phyloP scores from a whole-genome alignment of 2,888 invertebrate species.

The Harmothoe impar region DNA sequence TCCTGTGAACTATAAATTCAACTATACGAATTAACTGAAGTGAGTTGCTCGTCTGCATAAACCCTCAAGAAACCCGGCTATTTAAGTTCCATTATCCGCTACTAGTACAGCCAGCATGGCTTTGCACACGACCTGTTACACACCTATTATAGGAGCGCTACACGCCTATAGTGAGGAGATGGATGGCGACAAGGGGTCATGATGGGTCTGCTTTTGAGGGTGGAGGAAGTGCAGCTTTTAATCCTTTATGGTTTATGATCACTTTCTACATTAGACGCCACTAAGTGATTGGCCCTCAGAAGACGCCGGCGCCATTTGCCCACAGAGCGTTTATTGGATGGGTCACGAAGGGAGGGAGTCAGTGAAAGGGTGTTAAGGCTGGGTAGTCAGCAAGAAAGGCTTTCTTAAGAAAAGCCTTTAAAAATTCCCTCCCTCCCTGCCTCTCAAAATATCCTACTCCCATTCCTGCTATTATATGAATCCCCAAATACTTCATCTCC shows the following conservation, averaged over 20 bases:
- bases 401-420: background rate
- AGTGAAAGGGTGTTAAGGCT: background rate
- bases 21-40: too few relatives aligned
- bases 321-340: background rate
- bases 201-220: background rate
- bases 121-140: too few relatives aligned
- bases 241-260: conserved; percentile 17
- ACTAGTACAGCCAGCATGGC: too few relatives aligned
- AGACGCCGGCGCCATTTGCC: background rate
- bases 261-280: conserved; percentile 12
- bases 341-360: background rate
- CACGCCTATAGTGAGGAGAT: background rate
- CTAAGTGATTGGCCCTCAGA: conserved; percentile 1
- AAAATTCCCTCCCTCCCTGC: too few relatives aligned
- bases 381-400: background rate
- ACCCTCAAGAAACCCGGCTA: too few relatives aligned
- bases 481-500: too few relatives aligned
- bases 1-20: too few relatives aligned
- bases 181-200: background rate
- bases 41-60: too few relatives aligned
- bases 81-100: too few relatives aligned
- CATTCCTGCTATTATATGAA: too few relatives aligned
- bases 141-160: too few relatives aligned
- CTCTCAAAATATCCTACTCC: too few relatives aligned
- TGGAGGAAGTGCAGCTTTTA: background rate